Evolutionary conservation across 1,140 invertebrate species (phyloP).

Genomic region (Coelopa frigida): DNA sequence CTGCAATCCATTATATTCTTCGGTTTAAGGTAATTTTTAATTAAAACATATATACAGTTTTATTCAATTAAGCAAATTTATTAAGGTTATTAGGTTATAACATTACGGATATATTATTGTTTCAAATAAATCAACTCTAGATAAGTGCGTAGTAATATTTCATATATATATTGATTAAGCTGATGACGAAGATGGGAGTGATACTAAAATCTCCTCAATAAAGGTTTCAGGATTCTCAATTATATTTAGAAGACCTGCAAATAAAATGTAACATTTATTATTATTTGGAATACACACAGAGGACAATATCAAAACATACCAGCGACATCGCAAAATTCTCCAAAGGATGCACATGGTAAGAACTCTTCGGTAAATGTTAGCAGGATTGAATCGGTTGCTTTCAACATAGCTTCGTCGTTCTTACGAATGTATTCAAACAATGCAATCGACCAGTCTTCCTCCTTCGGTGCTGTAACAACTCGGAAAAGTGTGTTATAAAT

Average conservation of each 20-base stretch:
- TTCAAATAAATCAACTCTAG: too few relatives aligned
- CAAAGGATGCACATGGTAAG: constrained; percentile 80
- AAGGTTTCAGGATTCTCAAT: constrained; percentile 41
- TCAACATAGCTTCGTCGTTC: constrained; percentile 84
- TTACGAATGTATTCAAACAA: constrained; percentile 89
- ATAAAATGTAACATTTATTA: constrained; percentile 4
- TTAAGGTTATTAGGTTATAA: too few relatives aligned
- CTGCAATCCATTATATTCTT: too few relatives aligned
- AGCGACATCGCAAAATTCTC: constrained; percentile 84
- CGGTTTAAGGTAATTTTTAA: too few relatives aligned
- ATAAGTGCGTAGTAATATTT: too few relatives aligned
- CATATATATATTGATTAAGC: too few relatives aligned
- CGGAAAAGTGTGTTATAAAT: constrained; percentile 62
- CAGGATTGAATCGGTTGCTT: constrained; percentile 78
- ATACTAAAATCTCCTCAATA: constrained; percentile 33
- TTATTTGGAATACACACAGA: not conserved
- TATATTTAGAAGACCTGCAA: constrained; percentile 32
- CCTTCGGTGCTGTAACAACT: constrained; percentile 64
- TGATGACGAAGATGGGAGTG: constrained; percentile 17
- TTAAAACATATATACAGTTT: too few relatives aligned
- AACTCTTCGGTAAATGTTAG: constrained; percentile 80
- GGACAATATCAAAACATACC: constrained; percentile 42
- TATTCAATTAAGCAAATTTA: too few relatives aligned
- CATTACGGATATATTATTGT: too few relatives aligned
- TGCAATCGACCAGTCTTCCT: constrained; percentile 78